phyloP scores from a whole-genome alignment of 2,888 invertebrate genomes.

The Cosmia trapezina region DNA sequence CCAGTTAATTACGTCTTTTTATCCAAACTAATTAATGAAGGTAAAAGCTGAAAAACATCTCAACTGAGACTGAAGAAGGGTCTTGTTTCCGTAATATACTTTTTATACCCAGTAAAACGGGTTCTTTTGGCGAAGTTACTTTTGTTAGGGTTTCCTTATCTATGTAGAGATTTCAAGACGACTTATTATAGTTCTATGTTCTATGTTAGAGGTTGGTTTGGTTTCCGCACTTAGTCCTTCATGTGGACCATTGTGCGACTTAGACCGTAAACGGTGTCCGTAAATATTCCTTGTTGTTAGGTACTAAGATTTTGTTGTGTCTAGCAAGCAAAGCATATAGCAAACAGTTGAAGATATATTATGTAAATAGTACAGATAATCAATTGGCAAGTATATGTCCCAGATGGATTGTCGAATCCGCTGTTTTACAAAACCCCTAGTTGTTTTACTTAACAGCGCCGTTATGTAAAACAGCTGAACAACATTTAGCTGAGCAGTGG shows the following conservation, averaged over 20 bases:
- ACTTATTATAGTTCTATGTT: no score
- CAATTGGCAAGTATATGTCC: not conserved
- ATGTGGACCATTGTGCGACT: no score
- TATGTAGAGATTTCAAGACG: not conserved
- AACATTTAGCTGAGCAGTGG: no score
- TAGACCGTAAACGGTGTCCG: not conserved
- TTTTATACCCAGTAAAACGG: constrained; percentile 42
- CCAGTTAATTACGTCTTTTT: constrained; percentile 44
- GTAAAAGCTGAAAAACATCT: constrained; percentile 48
- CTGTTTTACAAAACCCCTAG: no score
- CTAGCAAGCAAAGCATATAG: not conserved
- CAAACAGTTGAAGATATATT: not conserved
- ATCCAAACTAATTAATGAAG: constrained; percentile 52
- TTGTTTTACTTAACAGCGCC: no score
- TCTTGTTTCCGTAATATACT: constrained; percentile 35
- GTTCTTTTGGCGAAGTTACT: constrained; percentile 18
- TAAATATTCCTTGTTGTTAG: not conserved
- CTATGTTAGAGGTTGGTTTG: no score
- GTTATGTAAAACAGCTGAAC: no score
- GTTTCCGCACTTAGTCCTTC: no score
- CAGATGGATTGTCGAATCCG: no score
- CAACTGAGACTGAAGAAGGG: constrained; percentile 31
- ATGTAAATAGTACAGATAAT: not conserved
- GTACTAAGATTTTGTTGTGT: no score
- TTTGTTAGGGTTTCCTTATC: constrained; percentile 19